These are phyloP conservation scores for Girardia tigrina DNA, from an alignment of 2,888 invertebrate species.

Conservation along the genomic window DNA sequence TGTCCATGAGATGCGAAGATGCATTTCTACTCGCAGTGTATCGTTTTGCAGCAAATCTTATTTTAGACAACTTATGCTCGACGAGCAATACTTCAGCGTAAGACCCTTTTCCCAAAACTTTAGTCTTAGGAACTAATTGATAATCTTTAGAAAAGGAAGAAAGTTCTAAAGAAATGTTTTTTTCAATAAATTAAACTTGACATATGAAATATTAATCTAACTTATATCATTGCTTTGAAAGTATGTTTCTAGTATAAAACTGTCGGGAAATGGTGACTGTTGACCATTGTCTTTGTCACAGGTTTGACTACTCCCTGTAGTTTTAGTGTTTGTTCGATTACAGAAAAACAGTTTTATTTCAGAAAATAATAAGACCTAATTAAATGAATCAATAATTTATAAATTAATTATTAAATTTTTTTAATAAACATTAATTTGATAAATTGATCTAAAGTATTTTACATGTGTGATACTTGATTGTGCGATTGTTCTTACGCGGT, in stretches of 20 bases:
- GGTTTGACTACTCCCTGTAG: neutral
- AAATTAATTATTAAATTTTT: no score
- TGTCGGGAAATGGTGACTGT: neutral
- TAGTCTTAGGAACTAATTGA: neutral
- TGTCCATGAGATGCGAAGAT: neutral
- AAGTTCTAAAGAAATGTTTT: neutral
- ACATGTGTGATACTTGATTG: no score
- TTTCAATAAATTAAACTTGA: neutral
- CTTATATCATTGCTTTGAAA: constrained; percentile 5
- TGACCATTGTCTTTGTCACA: neutral
- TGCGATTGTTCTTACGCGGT: no score
- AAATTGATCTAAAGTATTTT: no score
- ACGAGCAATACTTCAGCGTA: neutral
- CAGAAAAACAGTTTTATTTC: constrained; percentile 3
- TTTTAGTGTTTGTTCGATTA: constrained; percentile 12
- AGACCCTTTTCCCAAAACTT: neutral
- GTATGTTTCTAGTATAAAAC: neutral
- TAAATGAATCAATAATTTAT: no score
- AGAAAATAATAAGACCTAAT: no score
- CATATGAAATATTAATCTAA: neutral
- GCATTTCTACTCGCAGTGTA: neutral
- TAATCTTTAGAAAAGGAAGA: neutral
- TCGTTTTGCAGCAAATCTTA: neutral
- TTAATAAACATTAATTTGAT: no score
- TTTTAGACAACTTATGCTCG: neutral